Evolutionary conservation across 2,888 invertebrate species (phyloP), one percentile per base, ranked within the genome.

Genomic region (Leucania comma): DNA sequence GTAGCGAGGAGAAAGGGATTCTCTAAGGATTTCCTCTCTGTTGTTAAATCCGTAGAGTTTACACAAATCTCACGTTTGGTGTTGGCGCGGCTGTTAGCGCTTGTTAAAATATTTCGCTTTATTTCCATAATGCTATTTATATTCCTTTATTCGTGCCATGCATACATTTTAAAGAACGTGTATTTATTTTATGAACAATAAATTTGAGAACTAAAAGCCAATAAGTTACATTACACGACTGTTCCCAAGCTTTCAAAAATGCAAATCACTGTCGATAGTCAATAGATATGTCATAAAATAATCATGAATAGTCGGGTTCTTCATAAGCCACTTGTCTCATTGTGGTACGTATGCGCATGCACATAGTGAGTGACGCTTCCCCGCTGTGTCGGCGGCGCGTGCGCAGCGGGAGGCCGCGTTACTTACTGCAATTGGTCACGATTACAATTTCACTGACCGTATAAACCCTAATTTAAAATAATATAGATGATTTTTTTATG

Each of bases 371-470:
- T 89, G 88, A 83, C 82, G 89, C 82, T 80, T 80, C 86, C 93
- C 95, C 88, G 94, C 93, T 90, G 94, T 78, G 93, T 83, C 83
- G 77, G 86, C 90, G 87, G 92, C 89, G 90, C 85, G 70, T 72
- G 84, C 93, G 78, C 94, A 86, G 90, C 93, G 80, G 92, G 94
- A 83, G 84, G 74, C 82, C 86, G 86, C 89, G 86, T 91, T 91
- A 91, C 93, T 90, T 91, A 92, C 90, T 90, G 88, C 93, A 91
- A 92, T 93, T 91, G 93, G 91, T 94, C 93, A 94, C 92, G 93
- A 93, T 91, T 90, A 93, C 90, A 89, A 88, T 91, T 92, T 90
- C 91, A 93, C 90, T 89, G 89, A 87, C 89, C 90, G 89, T 88
- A 91, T 92, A 90, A 91, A 90, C 88, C 86, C 82, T 82, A 83